phyloP scores from a whole-genome alignment of 2,113 vertebrate species.

The Gobiocypris rarus region DNA sequence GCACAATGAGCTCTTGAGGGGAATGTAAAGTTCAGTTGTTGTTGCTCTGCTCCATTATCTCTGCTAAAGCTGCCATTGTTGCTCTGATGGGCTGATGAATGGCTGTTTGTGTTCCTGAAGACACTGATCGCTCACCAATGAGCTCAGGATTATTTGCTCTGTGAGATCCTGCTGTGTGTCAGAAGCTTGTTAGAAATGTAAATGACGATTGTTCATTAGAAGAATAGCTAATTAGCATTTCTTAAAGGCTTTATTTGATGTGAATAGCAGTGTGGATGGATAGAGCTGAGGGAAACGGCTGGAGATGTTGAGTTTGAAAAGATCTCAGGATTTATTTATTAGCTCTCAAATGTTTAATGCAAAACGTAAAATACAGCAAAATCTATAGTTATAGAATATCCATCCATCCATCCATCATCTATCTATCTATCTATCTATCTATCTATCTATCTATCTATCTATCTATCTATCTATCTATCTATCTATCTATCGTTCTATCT shows the following conservation, averaged over 20 bases:
- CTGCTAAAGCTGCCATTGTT: constrained; percentile 52
- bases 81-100: constrained; percentile 48
- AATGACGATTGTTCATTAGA: background rate
- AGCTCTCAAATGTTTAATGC: no score
- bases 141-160: no score
- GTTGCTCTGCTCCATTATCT: constrained; percentile 61
- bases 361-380: no score
- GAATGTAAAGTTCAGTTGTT: constrained; percentile 23
- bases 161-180: constrained; percentile 3
- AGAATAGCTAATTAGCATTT: constrained; percentile 12
- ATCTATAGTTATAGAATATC: no score
- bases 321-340: background rate
- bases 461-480: no score
- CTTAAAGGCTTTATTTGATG: background rate
- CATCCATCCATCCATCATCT: no score
- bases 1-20: constrained; percentile 58
- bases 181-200: constrained; percentile 4
- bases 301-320: background rate
- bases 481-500: no score
- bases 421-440: no score
- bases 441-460: no score
- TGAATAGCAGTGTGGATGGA: background rate
- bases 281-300: background rate
- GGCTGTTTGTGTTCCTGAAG: constrained; percentile 57
- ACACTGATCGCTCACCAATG: background rate